Base-by-base conservation (phyloP, 2,797 vertebrate species). In the Lacerta bilineata region DNA sequence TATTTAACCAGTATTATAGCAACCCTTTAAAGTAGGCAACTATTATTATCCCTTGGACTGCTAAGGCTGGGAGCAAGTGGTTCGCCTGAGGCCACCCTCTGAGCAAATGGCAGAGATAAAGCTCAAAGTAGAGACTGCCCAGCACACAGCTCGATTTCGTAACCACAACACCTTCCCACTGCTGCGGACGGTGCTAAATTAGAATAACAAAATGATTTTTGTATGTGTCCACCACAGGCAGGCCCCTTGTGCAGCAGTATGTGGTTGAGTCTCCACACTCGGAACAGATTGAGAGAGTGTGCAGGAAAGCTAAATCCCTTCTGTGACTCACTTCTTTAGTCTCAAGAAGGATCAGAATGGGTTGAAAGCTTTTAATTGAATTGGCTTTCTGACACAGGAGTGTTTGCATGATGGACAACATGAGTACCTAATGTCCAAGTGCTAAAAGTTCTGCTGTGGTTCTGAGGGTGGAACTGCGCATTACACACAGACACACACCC, bases 331-430 rank as follows among this genome's bases (percentile, higher is more conserved):
- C 23, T 39, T 75, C 36, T 50, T 84, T 84, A 74, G 25, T 39
- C 84, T 43, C 17, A 39, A 77, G 55, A 76, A 77, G 50, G 11
- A 43, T n/a, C 27, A 33, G 55, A 33, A 76, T 27, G 66, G 17
- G 25, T 41, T 41, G 33, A 64, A 85, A 64, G 72, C 55, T n/a
- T 77, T 77, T 77, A 59, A 66, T 85, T 59, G 43, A 66, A 77
- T 29, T 43, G 46, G 71, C 33, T 84, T 84, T 23, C 55, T 74
- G 83, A 75, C 23, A 36, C n/a, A 55, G 55, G 50, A 39, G 68
- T 55, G 41, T 77, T 76, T 76, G 50, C n/a, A 33, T 55, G 68
- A 55, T 25, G 36, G n/a, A 50, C 46, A 59, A n/a, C 85, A 69
- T 75, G 50, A 36, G 20, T 50, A n/a, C 29, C 64, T 25, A 15